Evolutionary conservation across 2,113 vertebrate genomes (phyloP).

Genomic region (Engraulis encrasicolus): DNA sequence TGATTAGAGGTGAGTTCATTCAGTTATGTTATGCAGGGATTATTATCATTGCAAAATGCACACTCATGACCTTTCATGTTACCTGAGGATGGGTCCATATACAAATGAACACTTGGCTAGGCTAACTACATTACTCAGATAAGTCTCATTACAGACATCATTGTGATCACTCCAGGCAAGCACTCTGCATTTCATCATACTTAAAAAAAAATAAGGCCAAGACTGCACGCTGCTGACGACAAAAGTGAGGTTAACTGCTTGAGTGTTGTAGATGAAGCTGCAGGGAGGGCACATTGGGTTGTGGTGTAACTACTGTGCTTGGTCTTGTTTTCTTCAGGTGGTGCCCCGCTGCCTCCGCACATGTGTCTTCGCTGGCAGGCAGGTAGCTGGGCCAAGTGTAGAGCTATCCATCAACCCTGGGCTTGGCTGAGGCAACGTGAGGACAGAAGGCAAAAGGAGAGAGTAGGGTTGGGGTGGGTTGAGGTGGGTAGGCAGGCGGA

Average conservation of each 20-base stretch:
- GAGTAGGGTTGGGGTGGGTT: background rate
- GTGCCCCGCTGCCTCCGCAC: background rate
- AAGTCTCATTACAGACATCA: background rate
- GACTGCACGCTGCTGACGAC: background rate
- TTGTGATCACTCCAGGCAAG: background rate
- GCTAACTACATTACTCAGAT: constrained; percentile 4
- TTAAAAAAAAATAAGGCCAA: background rate
- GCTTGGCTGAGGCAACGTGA: background rate
- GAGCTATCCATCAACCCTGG: background rate
- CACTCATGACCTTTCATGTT: background rate
- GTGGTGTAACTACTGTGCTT: background rate
- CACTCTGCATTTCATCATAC: background rate
- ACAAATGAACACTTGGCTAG: background rate
- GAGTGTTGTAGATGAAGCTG: background rate
- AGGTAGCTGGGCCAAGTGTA: background rate
- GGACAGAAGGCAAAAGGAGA: background rate
- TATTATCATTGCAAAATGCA: too few relatives aligned
- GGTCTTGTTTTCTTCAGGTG: background rate
- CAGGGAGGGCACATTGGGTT: background rate
- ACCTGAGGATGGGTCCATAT: background rate
- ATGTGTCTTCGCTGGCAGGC: background rate
- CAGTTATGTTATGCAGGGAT: too few relatives aligned
- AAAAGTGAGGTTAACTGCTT: background rate
- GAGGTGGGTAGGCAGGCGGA: background rate
- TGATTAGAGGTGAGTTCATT: too few relatives aligned